Evolutionary conservation across 1,140 invertebrate genomes (phyloP), one percentile per base, ranked within the genome.

Genomic region (Scaptomyza graminum): DNA sequence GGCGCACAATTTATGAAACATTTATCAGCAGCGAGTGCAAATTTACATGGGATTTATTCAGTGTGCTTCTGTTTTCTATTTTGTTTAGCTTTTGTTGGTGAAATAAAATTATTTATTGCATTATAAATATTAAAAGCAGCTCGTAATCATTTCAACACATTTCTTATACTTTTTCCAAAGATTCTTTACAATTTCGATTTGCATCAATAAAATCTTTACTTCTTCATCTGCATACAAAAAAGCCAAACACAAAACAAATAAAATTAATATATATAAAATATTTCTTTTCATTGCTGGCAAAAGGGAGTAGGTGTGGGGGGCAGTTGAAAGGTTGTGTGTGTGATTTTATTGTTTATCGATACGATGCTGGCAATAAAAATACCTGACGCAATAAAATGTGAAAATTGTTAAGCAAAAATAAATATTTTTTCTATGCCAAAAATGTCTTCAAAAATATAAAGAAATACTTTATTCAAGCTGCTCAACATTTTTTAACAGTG

Each of bases 81-180:
- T 88, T 82, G 79, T 79, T 87, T 65, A 69, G 51, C 68, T 61
- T 22, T 22, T 22, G 18, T 22, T 3, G 4, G 74, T 83, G 79
- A 79, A 88, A 88, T 88, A 89, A 88, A 88, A 88, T 78, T 85
- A 85, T 88, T 88, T 88, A 88, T 88, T 88, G 73, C 83, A 88
- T 83, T 88, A 88, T 89, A 89, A 83, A 77, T 71, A 67, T 67
- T 68, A 78, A 74, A 78, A 81, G 68, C 63, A 57, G 28, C 54
- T 67, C 62, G 74, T 87, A 87, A 84, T 87, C 25, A 28, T 28
- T 28, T 28, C 28, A 6, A 31, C 28, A 11, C 34, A 11, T 4
- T 46, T 25, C 52, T 31, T 62, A 49, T 64, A 62, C 44, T 22
- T 66, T 55, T 31, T 34, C 31, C 61, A 55, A 54, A 67, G 61